Percentiles rank a stretch among this genome's conserved stretches.
Evolutionary conservation across 2,888 invertebrate genomes (phyloP).

Genomic region (Boloria euphrosyne): DNA sequence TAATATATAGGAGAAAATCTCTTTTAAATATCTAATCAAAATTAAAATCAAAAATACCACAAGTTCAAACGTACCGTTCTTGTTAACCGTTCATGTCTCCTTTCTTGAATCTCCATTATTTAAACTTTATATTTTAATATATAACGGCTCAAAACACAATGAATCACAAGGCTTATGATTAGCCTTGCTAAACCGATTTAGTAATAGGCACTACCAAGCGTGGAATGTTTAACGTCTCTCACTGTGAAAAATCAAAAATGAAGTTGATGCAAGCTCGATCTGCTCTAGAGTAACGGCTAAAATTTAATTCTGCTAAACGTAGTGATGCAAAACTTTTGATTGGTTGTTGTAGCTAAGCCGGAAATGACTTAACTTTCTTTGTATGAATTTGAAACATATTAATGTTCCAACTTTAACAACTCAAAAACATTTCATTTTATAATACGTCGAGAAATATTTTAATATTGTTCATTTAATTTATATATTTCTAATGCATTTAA

Average conservation of each 20-base stretch:
- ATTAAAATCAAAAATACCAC: background rate
- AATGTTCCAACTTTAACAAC: background rate
- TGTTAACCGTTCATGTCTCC: conserved; percentile 50
- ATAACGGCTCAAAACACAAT: conserved; percentile 13
- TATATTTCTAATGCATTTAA: background rate
- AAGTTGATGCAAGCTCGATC: conserved; percentile 22
- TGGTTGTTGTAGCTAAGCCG: conserved; percentile 36
- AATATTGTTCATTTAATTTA: background rate
- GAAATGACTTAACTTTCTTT: conserved; percentile 25
- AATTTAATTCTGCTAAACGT: conserved; percentile 33
- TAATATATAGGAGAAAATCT: conserved; percentile 18
- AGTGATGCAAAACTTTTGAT: conserved; percentile 31
- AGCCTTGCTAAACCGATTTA: conserved; percentile 4
- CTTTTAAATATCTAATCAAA: background rate
- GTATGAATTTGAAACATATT: background rate
- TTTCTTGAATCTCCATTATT: conserved; percentile 62
- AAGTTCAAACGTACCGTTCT: conserved; percentile 54
- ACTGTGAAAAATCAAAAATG: background rate
- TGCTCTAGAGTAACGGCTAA: conserved; percentile 44
- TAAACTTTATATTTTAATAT: conserved; percentile 14
- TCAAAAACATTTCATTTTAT: background rate
- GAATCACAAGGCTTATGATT: conserved; percentile 1
- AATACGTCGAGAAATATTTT: background rate
- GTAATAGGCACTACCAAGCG: background rate
- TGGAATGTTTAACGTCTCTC: background rate